Percentiles rank a stretch among this genome's conserved stretches.
These are phyloP conservation scores for Corythaeola cristata DNA, from an alignment of 2,113 vertebrate species.

Conservation along the genomic window DNA sequence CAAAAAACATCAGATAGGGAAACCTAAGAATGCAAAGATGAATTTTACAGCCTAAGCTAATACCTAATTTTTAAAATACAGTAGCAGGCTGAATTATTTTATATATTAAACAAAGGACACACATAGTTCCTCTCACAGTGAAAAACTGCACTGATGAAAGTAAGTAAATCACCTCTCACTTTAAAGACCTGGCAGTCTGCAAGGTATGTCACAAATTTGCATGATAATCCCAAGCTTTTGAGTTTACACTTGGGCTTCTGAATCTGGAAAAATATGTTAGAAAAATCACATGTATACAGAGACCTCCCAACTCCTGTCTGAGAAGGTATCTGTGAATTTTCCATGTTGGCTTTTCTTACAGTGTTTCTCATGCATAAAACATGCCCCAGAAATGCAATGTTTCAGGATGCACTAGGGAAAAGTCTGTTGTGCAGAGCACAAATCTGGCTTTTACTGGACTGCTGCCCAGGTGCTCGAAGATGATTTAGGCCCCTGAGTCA, in stretches of 20 bases:
- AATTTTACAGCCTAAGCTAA: not conserved
- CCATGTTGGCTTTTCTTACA: not conserved
- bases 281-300: not conserved
- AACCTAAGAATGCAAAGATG: not conserved
- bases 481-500: not conserved
- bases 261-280: not conserved
- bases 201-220: not conserved
- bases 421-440: not conserved
- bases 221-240: not conserved
- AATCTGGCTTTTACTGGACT: not conserved
- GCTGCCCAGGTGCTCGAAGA: not conserved
- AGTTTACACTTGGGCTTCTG: not conserved
- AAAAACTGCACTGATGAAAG: not conserved
- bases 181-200: not conserved
- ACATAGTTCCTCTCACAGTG: not conserved
- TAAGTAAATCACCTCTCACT: not conserved
- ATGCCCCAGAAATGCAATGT: not conserved
- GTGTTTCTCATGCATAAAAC: not conserved
- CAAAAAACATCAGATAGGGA: not conserved
- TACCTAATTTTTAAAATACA: not conserved
- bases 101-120: not conserved
- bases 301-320: not conserved
- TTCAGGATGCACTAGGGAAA: not conserved
- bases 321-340: not conserved
- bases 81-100: not conserved